phyloP scores from a whole-genome alignment of 2,888 invertebrate genomes.

The Drosophila pseudotakahashii region DNA sequence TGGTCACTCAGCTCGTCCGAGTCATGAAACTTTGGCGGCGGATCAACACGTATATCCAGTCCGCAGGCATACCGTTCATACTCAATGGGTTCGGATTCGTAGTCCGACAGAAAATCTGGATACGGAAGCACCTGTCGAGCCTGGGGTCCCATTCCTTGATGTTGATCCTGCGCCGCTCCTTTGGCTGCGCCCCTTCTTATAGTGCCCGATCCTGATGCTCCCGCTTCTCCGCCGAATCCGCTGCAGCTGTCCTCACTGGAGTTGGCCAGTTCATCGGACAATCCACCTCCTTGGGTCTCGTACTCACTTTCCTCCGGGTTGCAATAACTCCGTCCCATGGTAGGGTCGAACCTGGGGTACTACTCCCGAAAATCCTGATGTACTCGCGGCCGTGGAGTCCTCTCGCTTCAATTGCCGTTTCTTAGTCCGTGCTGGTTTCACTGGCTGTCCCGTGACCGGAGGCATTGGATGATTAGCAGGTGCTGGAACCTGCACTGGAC shows the following conservation, averaged over 20 bases:
- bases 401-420: slow-evolving; percentile 83
- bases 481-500: slow-evolving; percentile 49
- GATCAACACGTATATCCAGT: slow-evolving; percentile 90
- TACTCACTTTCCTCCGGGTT: slow-evolving; percentile 83
- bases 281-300: slow-evolving; percentile 81
- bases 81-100: slow-evolving; percentile 86
- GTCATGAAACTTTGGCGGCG: slow-evolving; percentile 91
- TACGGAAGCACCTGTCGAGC: slow-evolving; percentile 84
- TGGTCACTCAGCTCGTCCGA: slow-evolving; percentile 86
- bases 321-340: slow-evolving; percentile 74
- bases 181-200: slow-evolving; percentile 64
- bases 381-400: slow-evolving; percentile 72
- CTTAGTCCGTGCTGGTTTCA: slow-evolving; percentile 84
- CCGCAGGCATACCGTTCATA: slow-evolving; percentile 89
- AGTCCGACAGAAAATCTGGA: slow-evolving; percentile 85
- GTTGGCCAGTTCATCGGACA: slow-evolving; percentile 83
- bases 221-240: slow-evolving; percentile 55
- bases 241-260: slow-evolving; percentile 83
- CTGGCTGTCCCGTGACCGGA: slow-evolving; percentile 83
- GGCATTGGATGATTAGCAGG: slow-evolving; percentile 82
- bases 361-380: slow-evolving; percentile 29
- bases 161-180: slow-evolving; percentile 5
- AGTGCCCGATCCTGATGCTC: slow-evolving; percentile 56
- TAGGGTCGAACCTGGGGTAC: slow-evolving; percentile 53
- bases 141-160: neutral